These are phyloP conservation scores for Hirtodrosophila histrioides DNA, from an alignment of 2,888 invertebrate genomes.

Conservation along the genomic window DNA sequence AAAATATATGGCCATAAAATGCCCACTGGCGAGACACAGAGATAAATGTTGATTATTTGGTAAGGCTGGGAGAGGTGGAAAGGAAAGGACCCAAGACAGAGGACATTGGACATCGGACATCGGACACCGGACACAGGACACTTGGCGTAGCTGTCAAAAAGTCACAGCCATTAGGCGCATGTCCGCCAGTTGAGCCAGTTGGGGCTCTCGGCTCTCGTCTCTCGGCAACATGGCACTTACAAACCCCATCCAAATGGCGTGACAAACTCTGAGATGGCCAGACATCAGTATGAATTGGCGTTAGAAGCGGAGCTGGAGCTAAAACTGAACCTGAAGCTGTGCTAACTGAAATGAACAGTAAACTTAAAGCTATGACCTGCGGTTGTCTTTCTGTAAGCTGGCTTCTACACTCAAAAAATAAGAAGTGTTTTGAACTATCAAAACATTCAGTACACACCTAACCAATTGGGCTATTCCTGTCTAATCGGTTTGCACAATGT, in stretches of 20 bases:
- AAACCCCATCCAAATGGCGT: conserved; percentile 25
- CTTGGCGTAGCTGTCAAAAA: conserved; percentile 76
- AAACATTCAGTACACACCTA: too few relatives aligned
- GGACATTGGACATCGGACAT: conserved; percentile 31
- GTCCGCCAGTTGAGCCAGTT: conserved; percentile 5
- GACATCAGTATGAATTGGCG: conserved; percentile 20
- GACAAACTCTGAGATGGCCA: conserved; percentile 48
- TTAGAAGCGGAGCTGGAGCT: conserved; percentile 4
- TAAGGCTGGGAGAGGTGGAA: not conserved
- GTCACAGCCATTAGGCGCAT: conserved; percentile 77
- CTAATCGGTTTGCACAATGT: too few relatives aligned
- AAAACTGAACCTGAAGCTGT: not conserved
- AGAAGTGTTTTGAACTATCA: too few relatives aligned
- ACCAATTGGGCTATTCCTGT: too few relatives aligned
- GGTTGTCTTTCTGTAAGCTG: conserved; percentile 1
- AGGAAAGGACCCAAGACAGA: conserved; percentile 39
- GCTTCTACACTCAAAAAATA: not conserved
- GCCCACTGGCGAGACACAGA: conserved; percentile 44
- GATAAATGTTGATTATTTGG: conserved; percentile 30
- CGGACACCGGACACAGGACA: conserved; percentile 38
- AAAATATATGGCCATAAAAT: conserved; percentile 67
- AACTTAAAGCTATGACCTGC: conserved; percentile 17
- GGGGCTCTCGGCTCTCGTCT: not conserved
- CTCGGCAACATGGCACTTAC: conserved; percentile 13
- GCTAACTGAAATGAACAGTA: conserved; percentile 4